Percentiles rank a stretch among this genome's conserved stretches.
Conservation (phyloP, 1,140 invertebrate genomes). For the Bombyx mori region DNA sequence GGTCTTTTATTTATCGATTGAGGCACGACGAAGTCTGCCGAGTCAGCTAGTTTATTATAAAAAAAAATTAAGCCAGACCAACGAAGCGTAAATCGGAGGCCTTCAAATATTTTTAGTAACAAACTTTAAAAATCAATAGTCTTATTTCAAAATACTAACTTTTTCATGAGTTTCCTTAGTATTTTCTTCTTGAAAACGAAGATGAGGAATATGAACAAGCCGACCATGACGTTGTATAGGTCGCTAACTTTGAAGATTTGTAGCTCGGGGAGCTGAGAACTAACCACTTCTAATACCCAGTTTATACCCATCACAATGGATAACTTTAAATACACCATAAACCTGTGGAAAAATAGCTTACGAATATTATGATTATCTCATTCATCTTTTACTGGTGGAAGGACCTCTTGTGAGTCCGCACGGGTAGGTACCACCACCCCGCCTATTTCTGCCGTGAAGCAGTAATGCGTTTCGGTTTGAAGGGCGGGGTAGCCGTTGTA, state of each 20-base stretch:
- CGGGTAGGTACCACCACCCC: too few species aligned
- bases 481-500: too few species aligned
- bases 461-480: too few species aligned
- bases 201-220: constrained; percentile 60
- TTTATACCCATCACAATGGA: constrained; percentile 47
- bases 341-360: constrained; percentile 17
- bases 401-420: too few species aligned
- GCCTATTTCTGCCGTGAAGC: too few species aligned
- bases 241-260: constrained; percentile 33
- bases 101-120: not conserved
- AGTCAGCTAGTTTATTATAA: too few species aligned
- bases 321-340: constrained; percentile 39
- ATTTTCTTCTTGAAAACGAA: constrained; percentile 62
- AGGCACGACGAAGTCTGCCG: too few species aligned
- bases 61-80: too few species aligned
- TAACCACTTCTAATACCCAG: constrained; percentile 43
- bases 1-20: too few species aligned
- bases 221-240: constrained; percentile 40
- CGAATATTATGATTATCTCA: not conserved
- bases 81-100: too few species aligned
- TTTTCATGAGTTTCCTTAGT: constrained; percentile 24
- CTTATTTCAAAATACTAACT: constrained; percentile 14
- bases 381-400: too few species aligned
- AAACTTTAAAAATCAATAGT: too few species aligned
- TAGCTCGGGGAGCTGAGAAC: constrained; percentile 21